A percentile compares a stretch with the other conserved stretches of the same genome.
Conservation (phyloP, 2,113 vertebrate species). For the Aviceda subcristata region DNA sequence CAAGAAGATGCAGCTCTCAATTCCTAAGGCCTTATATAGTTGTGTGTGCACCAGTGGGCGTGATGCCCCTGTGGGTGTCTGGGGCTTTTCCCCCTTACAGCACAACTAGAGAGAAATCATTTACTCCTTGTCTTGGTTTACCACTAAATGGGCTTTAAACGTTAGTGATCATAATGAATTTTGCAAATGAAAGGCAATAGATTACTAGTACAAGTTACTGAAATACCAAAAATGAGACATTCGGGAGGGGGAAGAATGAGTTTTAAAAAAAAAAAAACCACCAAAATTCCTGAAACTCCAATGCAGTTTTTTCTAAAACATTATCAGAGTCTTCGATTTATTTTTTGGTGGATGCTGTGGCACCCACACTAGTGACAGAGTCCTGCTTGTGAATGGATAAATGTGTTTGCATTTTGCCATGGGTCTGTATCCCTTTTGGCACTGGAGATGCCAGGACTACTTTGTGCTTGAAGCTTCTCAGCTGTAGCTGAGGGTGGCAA, state of each 20-base stretch:
- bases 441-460: neutral
- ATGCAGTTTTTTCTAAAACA: neutral
- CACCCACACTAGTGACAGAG: neutral
- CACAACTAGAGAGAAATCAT: neutral
- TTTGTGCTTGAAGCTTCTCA: neutral
- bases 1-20: neutral
- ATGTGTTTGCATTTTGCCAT: neutral
- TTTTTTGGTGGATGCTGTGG: neutral
- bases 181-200: neutral
- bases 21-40: neutral
- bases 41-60: neutral
- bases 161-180: neutral
- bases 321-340: too few relatives aligned
- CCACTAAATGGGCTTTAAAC: neutral
- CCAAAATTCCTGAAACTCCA: fast-evolving
- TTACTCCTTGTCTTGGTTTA: neutral
- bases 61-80: too few relatives aligned
- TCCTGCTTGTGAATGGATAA: neutral
- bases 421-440: neutral
- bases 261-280: neutral
- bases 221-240: neutral
- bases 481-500: neutral
- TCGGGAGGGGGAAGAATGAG: neutral
- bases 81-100: neutral
- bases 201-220: neutral